Evolutionary conservation across 2,888 invertebrate genomes (phyloP).

Genomic region (Anagyrus pseudococci): DNA sequence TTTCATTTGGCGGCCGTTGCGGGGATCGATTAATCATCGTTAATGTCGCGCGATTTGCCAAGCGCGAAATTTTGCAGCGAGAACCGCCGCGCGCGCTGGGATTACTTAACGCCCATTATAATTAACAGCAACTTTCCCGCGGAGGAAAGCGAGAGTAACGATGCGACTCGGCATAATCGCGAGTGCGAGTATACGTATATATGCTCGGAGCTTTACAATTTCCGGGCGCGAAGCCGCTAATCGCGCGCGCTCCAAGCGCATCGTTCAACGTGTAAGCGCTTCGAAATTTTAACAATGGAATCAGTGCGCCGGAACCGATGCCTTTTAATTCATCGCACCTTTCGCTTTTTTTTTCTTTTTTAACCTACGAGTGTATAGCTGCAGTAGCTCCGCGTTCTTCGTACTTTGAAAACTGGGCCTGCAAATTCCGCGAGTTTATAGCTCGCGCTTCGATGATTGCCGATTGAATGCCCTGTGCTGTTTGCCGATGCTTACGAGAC

Average conservation of each 20-base stretch:
- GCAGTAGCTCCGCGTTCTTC: neutral
- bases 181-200: slow-evolving; percentile 21
- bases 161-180: slow-evolving; percentile 43
- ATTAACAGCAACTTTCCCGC: slow-evolving; percentile 61
- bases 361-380: neutral
- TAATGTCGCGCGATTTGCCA: too few relatives aligned
- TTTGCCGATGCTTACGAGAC: too few relatives aligned
- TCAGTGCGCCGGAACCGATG: slow-evolving; percentile 8
- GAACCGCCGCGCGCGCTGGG: slow-evolving; percentile 23
- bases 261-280: too few relatives aligned
- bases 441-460: neutral
- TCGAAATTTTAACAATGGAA: too few relatives aligned
- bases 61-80: too few relatives aligned
- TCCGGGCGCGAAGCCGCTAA: slow-evolving; percentile 30
- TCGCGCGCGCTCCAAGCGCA: too few relatives aligned
- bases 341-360: slow-evolving; percentile 9
- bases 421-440: neutral
- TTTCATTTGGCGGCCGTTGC: too few relatives aligned
- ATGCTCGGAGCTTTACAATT: slow-evolving; percentile 28
- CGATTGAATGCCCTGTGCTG: too few relatives aligned
- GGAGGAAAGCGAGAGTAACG: slow-evolving; percentile 58
- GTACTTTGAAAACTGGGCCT: neutral
- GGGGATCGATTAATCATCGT: too few relatives aligned
- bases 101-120: slow-evolving; percentile 60
- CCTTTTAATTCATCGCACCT: slow-evolving; percentile 12